These are phyloP conservation scores for Mormyrus proboscirostris DNA, from an alignment of 2,797 vertebrate genomes.

Conservation along the genomic window DNA sequence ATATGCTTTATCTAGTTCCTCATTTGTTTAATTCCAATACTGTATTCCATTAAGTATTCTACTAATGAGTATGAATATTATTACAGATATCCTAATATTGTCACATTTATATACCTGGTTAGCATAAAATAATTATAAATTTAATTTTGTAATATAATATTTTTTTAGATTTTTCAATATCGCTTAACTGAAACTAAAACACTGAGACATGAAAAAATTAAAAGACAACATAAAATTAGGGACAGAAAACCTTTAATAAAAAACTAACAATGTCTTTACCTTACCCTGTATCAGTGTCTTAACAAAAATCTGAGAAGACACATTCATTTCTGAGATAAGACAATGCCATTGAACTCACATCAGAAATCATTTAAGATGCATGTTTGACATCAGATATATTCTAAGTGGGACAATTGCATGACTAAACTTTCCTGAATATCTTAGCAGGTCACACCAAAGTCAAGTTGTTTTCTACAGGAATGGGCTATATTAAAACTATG, in stretches of 20 bases:
- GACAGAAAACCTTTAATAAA: background rate
- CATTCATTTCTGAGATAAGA: background rate
- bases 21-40: background rate
- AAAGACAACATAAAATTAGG: background rate
- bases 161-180: background rate
- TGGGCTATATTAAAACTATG: slow-evolving; percentile 57
- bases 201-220: background rate
- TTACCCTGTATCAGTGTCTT: background rate
- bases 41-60: background rate
- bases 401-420: background rate
- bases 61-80: background rate
- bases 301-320: background rate
- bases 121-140: background rate
- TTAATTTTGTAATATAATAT: background rate
- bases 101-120: background rate
- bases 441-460: background rate
- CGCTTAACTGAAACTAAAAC: background rate
- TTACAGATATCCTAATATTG: background rate
- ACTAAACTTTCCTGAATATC: background rate
- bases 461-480: background rate
- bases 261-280: background rate
- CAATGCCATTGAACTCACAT: background rate
- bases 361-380: background rate
- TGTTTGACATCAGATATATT: background rate
- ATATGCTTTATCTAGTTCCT: background rate